Evolutionary conservation across 2,797 vertebrate genomes (phyloP).

Genomic region (Alcedo quadribrachys): DNA sequence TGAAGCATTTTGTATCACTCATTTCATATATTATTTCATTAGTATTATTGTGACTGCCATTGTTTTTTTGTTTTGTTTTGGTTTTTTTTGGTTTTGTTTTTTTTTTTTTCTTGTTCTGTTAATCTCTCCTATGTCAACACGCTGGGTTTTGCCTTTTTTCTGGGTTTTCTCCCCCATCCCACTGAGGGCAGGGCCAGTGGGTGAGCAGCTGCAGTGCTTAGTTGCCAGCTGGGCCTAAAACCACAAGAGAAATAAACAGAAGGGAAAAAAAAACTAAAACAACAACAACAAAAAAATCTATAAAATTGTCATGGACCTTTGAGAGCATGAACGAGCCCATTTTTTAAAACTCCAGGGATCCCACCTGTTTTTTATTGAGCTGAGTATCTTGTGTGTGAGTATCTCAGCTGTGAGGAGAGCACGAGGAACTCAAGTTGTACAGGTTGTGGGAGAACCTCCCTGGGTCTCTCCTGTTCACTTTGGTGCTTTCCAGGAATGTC

Average conservation of each 20-base stretch:
- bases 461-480: not conserved
- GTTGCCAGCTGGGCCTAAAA: not conserved
- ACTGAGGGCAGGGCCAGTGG: not conserved
- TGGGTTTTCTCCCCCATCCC: not conserved
- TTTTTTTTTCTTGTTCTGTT: not conserved
- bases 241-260: not conserved
- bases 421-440: not conserved
- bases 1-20: not conserved
- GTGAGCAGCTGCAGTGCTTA: not conserved
- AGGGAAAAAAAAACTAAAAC: not conserved
- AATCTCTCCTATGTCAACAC: not conserved
- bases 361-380: not conserved
- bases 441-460: not conserved
- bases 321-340: not conserved
- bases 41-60: not conserved
- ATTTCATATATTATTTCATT: not conserved
- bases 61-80: not conserved
- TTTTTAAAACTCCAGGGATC: not conserved
- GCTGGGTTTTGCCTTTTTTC: not conserved
- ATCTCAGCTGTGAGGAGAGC: not conserved
- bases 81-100: not conserved
- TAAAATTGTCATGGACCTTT: not conserved
- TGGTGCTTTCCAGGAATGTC: not conserved
- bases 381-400: not conserved
- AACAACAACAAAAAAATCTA: not conserved